Conservation (phyloP, 92 coral and sea anemone genomes). For the Heliopora coerulea region DNA sequence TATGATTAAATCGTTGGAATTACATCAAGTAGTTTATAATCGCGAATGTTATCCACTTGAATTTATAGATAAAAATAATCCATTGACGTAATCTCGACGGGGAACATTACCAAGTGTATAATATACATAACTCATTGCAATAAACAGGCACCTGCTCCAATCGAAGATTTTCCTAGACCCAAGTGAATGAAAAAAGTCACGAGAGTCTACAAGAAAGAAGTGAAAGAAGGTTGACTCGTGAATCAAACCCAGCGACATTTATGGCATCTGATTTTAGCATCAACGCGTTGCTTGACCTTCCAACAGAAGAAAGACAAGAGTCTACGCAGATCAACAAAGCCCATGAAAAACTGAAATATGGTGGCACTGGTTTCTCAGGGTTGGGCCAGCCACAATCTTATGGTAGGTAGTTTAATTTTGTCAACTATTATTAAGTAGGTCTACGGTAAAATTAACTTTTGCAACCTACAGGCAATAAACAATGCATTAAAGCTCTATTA, state of each 20-base stretch:
- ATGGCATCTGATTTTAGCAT: conserved; percentile 36
- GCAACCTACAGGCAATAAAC: neutral
- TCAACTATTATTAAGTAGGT: too few species aligned
- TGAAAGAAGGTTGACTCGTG: neutral
- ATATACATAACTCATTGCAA: neutral
- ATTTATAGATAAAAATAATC: neutral
- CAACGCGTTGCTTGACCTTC: neutral
- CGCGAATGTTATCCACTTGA: neutral
- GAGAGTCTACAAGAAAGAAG: neutral
- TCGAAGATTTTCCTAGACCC: neutral
- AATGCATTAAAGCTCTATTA: neutral
- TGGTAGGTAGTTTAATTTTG: neutral
- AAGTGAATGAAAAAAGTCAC: neutral
- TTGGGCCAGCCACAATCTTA: neutral
- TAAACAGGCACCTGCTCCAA: neutral
- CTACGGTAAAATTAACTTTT: too few species aligned
- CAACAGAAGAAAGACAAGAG: conserved; percentile 3
- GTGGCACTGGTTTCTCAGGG: neutral
- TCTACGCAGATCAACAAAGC: neutral
- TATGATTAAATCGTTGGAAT: neutral
- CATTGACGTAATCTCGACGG: neutral
- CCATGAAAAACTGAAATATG: neutral
- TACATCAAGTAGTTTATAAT: neutral
- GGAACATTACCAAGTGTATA: neutral
- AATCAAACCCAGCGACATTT: too few species aligned